Evolutionary conservation across 2,888 invertebrate species (phyloP), one percentile per base, ranked within the genome.

Genomic region (Anorthoa munda): DNA sequence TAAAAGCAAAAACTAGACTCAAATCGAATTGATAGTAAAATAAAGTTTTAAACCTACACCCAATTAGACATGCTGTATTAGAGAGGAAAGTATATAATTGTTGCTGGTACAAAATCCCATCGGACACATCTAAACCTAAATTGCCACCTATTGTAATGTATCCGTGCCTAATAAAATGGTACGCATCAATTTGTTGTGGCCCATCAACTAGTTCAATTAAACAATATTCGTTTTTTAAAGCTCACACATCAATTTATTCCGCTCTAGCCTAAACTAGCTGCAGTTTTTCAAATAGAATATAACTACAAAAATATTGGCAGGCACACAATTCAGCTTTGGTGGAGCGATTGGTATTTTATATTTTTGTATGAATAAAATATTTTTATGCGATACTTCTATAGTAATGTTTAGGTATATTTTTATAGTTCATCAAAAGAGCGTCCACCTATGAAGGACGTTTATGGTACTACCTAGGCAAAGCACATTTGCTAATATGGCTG

Each of bases 241-340:
- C 51, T 48, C 26, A 66, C 75, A 61, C 46, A 53, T 56, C 51
- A 75, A 81, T 81, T 81, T 81, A 67, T 75, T 61, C 61, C 66
- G 21, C 45, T 77, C 51, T 67, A 64, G 21, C 21, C 66, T 66
- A 75, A 66, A 77, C 66, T 53, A 81, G 48, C 66, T 45, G 61
- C 76, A 75, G n/a, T 75, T 56, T 81, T 77, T 56, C 39, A 61
- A 61, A 81, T 80, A 45, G 55, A 13, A 50, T 46, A 56, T 61
- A 61, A 53, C 56, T 58, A 81, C 17, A 48, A 81, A 66, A 56
- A 77, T 81, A 77, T 77, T 77, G 75, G 51, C 55, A 50, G 45
- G 18, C 51, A 48, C 13, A 75, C 66, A 26, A 80, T 81, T 77
- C 66, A 12, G 65, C 58, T 64, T 56, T 81, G 18, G 11, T 39